A percentile compares a stretch with the other conserved stretches of the same genome.
Conservation (phyloP, 64 coral and sea anemone genomes). For the Montipora efflorescens region DNA sequence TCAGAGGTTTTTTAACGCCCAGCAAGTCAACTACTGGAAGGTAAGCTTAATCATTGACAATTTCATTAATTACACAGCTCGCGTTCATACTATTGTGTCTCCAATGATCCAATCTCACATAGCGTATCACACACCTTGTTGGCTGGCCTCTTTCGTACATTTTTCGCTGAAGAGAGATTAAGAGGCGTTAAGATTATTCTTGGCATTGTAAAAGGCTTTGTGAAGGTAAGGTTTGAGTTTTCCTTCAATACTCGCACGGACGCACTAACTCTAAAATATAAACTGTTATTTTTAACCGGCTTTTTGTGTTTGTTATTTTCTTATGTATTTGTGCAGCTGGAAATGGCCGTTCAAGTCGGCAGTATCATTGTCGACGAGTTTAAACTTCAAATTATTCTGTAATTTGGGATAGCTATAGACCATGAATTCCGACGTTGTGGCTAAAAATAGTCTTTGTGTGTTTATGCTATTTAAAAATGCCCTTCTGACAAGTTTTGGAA, state of each 20-base stretch:
- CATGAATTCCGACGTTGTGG: background rate
- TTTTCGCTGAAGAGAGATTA: background rate
- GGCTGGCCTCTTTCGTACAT: background rate
- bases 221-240: background rate
- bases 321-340: background rate
- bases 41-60: constrained; percentile 2
- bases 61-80: background rate
- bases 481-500: background rate
- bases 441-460: background rate
- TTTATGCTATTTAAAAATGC: background rate
- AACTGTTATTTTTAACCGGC: background rate
- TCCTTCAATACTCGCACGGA: too few relatives aligned
- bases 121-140: background rate
- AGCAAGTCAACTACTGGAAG: constrained; percentile 75
- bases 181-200: background rate
- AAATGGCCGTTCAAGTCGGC: constrained; percentile 4
- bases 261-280: background rate
- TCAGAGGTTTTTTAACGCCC: constrained; percentile 72
- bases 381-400: background rate
- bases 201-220: background rate
- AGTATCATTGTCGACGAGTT: background rate
- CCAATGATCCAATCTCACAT: background rate
- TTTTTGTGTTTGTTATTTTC: background rate
- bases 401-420: background rate
- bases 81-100: background rate